Evolutionary conservation across 2,888 invertebrate genomes (phyloP), one percentile per base, ranked within the genome.

Genomic region (Mechanitis messenoides): DNA sequence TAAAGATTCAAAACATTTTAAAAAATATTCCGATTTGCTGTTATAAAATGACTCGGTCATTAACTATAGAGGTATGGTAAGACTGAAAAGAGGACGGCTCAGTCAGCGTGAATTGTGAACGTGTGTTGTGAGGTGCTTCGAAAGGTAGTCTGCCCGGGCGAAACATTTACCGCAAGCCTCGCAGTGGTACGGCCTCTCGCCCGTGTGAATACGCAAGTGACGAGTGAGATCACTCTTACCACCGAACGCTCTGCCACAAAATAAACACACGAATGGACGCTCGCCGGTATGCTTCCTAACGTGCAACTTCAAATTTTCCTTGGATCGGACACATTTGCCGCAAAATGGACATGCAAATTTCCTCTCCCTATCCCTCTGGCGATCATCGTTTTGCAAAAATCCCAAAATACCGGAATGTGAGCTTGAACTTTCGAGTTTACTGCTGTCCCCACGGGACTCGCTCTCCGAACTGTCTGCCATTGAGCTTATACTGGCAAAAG

Each of bases 131-230:
- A 97, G 92, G 85, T 97, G 96, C 85, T 97, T 97, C 75, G 96
- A 96, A 62, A 97, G 92, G 78, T 97, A 97, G 82, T 97, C 96
- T 60, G 96, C 96, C 58, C 96, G 92, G 35, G 96, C 96, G 85
- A 97, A 97, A 82, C 96, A 96, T 85, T 96, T 96, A 69, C 96
- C 96, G 84, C 96, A 97, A 82, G 96, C 96, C 84, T 96, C 96
- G 88, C 96, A 97, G 81, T 96, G 96, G 84, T 96, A 97, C 45
- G 96, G 96, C 65, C 96, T 91, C 84, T 96, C 96, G 47, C 96
- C 96, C 11, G 96, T 96, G 81, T 96, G 96, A 69, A 96, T 96
- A 69, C 96, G 93, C 68, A 96, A 90, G 81, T 96, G 96, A 38
- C 96, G 93, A 28, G 96, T 96, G 72, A 96, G 87, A 78, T 96